Conservation (phyloP, 2,113 vertebrate genomes). For the Myanophis thanlyinensis region DNA sequence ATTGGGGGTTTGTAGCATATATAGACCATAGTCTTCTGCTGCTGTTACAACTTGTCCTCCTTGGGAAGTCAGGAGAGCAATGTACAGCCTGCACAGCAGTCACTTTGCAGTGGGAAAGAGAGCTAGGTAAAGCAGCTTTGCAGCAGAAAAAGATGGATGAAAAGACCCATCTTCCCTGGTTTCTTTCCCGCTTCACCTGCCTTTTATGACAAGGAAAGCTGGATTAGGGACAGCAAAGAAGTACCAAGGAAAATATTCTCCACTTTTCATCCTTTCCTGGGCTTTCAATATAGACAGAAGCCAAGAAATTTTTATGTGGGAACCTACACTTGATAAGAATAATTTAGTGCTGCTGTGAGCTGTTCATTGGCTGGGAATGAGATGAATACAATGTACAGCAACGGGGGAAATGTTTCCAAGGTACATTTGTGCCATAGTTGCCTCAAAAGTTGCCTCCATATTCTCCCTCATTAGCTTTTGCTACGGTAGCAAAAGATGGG, state of each 20-base stretch:
- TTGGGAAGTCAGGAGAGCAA: neutral
- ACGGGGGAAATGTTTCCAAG: neutral
- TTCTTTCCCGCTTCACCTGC: neutral
- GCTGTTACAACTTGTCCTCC: neutral
- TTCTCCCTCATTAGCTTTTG: neutral
- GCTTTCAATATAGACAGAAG: neutral
- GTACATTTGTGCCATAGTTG: neutral
- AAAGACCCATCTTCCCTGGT: neutral
- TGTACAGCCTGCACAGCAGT: neutral
- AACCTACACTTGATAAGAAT: neutral
- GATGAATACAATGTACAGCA: neutral
- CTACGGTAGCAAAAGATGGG: neutral
- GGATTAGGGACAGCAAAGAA: neutral
- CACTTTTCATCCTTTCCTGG: neutral
- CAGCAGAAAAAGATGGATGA: neutral
- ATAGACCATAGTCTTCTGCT: neutral
- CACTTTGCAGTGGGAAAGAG: neutral
- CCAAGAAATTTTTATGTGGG: neutral
- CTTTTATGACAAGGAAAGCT: neutral
- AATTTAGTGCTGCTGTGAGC: neutral
- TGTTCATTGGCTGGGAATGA: neutral
- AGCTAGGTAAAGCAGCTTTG: neutral
- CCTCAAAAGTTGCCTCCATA: neutral
- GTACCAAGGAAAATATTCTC: neutral
- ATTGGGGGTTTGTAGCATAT: neutral